phyloP scores from a whole-genome alignment of 2,113 vertebrate genomes.

The Aviceda subcristata region DNA sequence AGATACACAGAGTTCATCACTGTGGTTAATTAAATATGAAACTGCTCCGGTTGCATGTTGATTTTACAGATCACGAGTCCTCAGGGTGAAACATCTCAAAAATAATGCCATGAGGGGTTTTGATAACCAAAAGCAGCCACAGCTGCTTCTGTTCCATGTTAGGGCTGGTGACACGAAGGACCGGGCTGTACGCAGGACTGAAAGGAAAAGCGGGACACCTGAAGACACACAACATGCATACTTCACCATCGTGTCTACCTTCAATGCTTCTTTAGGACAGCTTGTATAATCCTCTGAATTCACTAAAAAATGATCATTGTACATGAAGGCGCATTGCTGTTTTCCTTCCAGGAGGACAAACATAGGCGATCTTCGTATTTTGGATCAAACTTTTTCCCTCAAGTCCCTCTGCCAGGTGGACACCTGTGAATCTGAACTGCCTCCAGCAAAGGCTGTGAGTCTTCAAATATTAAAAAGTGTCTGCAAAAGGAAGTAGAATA shows the following conservation, averaged over 20 bases:
- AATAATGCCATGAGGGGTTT: background rate
- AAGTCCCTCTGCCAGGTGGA: background rate
- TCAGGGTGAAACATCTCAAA: background rate
- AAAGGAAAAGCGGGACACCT: background rate
- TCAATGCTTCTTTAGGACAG: background rate
- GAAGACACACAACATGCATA: background rate
- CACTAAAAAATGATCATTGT: background rate
- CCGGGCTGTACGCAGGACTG: accelerated
- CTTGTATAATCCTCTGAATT: background rate
- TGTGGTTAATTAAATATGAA: background rate
- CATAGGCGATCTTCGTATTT: background rate
- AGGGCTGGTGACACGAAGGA: background rate
- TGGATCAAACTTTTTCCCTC: background rate
- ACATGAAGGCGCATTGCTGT: background rate
- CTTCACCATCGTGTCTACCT: background rate
- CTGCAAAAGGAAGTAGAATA: background rate
- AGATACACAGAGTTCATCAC: background rate
- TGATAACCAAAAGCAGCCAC: background rate
- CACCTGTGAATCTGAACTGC: background rate
- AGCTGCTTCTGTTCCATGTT: background rate
- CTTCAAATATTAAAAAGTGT: background rate
- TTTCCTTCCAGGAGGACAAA: background rate
- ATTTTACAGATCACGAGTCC: background rate
- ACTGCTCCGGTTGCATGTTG: background rate
- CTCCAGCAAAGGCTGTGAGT: background rate